Evolutionary conservation across 2,113 vertebrate species (phyloP), one percentile per base, ranked within the genome.

Genomic region (Astur gentilis): DNA sequence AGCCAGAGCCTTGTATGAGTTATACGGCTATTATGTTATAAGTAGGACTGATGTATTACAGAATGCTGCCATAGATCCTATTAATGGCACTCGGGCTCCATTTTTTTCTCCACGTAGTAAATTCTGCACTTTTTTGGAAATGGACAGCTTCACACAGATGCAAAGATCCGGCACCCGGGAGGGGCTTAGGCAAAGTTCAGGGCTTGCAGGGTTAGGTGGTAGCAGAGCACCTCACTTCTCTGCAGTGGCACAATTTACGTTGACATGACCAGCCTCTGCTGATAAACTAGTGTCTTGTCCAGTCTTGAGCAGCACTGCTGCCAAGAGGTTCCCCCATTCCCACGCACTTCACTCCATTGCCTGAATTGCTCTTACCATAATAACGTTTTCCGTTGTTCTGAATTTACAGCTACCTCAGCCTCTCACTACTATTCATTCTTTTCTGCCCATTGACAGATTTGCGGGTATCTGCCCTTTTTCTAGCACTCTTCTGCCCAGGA

Each of bases 1-100:
- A 96, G 83, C 85, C 81, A 87, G 89, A 84, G 76, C 55, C 96
- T 79, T 87, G 92, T 88, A 91, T 97, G 97, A 97, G 93, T 98
- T 98, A 98, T 98, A 95, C 1, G 22, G 96, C 98, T 97, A 97
- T 98, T 98, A 97, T 94, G 94, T 95, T 98, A 96, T 97, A 98
- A 97, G 95, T 94, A 95, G 97, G 94, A 93, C 96, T 97, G 98
- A 98, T 97, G 95, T 95, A 97, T 97, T 95, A 91, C 93, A 76
- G 87, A 94, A 91, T 54, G 81, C 83, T 77, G 89, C 94, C 70
- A 96, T 97, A 98, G 87, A 97, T 98, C 95, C 96, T 95, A 29
- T 60, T 91, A 95, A 94, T 95, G 92, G 97, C 77, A 93, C 76
- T 78, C 0, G 1, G 70, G 38, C 50, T 96, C 95, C 54, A 95